phyloP scores from a whole-genome alignment of 2,113 vertebrate genomes.

The Synodontis membranacea region DNA sequence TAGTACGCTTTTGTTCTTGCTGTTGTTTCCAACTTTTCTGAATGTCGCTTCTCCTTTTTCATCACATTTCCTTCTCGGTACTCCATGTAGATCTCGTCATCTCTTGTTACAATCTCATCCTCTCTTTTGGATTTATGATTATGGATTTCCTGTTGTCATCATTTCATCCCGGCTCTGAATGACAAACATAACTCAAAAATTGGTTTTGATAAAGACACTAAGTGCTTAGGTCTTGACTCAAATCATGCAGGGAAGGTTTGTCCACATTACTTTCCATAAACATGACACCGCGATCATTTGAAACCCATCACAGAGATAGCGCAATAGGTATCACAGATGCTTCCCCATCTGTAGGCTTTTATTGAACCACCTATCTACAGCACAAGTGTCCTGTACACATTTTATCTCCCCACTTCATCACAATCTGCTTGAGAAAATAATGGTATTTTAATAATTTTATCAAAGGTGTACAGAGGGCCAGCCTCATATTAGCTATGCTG shows the following conservation, averaged over 20 bases:
- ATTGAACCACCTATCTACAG: slow-evolving; percentile 33
- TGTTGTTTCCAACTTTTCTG: background rate
- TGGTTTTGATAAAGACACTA: background rate
- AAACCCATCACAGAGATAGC: slow-evolving; percentile 54
- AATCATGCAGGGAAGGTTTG: background rate
- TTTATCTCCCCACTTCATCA: slow-evolving; percentile 2
- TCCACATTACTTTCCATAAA: slow-evolving; percentile 3
- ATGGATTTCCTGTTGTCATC: background rate
- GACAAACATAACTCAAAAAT: background rate
- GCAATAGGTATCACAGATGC: slow-evolving; percentile 47
- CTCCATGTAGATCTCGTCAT: background rate
- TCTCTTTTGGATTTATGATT: background rate
- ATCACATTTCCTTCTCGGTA: background rate
- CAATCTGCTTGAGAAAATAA: slow-evolving; percentile 9
- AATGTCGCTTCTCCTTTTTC: background rate
- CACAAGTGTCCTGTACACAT: slow-evolving; percentile 19
- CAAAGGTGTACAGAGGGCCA: background rate
- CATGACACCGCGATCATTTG: slow-evolving; percentile 55
- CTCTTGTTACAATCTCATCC: background rate
- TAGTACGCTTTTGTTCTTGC: background rate
- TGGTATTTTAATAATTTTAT: slow-evolving; percentile 12
- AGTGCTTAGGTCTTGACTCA: background rate
- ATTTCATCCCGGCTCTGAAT: background rate
- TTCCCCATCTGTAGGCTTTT: slow-evolving; percentile 43
- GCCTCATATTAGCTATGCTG: background rate